Evolutionary conservation across 92 coral and sea anemone genomes (phyloP).

Genomic region (Montipora capitata): DNA sequence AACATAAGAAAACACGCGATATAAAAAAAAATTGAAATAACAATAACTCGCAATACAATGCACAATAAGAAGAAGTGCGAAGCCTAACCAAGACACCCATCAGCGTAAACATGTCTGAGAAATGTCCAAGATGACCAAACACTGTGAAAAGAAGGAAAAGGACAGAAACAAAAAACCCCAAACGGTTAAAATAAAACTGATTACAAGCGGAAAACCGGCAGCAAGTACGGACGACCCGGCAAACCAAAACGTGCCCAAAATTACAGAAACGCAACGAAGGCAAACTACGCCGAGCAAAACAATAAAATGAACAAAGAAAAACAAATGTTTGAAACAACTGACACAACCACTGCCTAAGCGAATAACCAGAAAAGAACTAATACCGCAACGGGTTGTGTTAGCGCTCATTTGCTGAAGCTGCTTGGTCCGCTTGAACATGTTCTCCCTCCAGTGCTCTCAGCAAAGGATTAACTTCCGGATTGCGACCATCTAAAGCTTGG

Average conservation of each 20-base stretch:
- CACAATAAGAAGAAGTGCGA: constrained; percentile 3
- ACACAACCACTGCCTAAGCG: neutral
- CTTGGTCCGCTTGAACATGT: neutral
- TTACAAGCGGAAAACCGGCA: too few relatives aligned
- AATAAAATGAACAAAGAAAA: too few relatives aligned
- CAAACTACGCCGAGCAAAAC: neutral
- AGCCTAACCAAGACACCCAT: constrained; percentile 1
- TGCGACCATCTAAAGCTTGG: neutral
- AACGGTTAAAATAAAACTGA: too few relatives aligned
- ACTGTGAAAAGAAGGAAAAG: too few relatives aligned
- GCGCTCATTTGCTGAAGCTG: neutral
- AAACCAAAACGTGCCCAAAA: too few relatives aligned
- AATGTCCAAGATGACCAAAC: neutral
- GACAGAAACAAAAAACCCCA: too few relatives aligned
- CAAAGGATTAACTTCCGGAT: too few relatives aligned
- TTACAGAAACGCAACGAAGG: too few relatives aligned
- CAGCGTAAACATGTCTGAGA: neutral
- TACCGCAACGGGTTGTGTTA: neutral
- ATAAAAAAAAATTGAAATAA: too few relatives aligned
- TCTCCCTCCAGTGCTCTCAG: neutral
- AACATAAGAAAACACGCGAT: too few relatives aligned
- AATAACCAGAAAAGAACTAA: neutral
- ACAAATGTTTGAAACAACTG: neutral
- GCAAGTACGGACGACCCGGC: too few relatives aligned
- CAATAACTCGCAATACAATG: neutral